Conservation (phyloP, 2,797 vertebrate species). For the Neomorphus geoffroyi region DNA sequence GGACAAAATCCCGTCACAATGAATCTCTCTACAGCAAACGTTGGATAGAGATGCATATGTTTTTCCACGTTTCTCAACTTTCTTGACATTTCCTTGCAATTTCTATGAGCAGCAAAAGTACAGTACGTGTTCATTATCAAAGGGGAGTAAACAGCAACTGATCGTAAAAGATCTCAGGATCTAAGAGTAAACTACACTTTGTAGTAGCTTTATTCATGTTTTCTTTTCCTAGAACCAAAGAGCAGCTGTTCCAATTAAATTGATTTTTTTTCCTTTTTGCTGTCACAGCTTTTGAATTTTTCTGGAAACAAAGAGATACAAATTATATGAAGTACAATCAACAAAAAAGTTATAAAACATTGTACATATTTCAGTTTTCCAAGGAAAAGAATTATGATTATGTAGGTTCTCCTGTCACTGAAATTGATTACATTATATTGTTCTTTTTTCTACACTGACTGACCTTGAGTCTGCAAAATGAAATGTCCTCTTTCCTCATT, state of each 20-base stretch:
- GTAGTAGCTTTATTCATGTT: neutral
- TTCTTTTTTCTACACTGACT: neutral
- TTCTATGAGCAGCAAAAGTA: neutral
- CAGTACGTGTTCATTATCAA: neutral
- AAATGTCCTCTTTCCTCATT: neutral
- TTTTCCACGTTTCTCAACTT: neutral
- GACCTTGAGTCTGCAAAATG: neutral
- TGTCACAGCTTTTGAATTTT: neutral
- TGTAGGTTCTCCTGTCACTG: neutral
- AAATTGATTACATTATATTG: neutral
- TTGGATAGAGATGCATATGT: neutral
- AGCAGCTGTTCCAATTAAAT: neutral
- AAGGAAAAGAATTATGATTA: neutral
- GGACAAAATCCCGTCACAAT: neutral
- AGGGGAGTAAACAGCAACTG: neutral
- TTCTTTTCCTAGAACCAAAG: neutral
- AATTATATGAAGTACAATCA: neutral
- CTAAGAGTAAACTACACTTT: neutral
- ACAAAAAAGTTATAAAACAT: neutral
- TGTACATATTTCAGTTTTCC: neutral
- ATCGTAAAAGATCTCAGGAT: neutral
- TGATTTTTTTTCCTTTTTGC: neutral
- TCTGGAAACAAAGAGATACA: neutral
- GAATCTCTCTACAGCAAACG: neutral
- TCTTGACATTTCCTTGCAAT: neutral